phyloP scores from a whole-genome alignment of 2,113 vertebrate genomes.

The Peromyscus polionotus region DNA sequence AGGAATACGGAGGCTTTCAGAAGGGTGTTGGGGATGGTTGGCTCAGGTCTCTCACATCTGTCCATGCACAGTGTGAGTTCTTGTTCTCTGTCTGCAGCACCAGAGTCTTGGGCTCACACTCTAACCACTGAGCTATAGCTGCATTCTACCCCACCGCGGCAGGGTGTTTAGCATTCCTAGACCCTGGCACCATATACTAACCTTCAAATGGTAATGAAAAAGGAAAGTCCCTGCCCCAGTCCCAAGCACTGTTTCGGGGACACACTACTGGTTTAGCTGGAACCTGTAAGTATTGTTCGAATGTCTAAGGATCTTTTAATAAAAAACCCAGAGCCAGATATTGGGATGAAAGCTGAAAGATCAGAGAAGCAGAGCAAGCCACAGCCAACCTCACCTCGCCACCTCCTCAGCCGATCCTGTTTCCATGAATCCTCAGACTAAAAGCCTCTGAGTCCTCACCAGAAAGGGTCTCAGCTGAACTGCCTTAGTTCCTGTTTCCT shows the following conservation, averaged over 20 bases:
- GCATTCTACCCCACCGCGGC: rapidly evolving
- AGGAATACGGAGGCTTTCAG: neutral
- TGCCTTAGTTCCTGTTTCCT: too few species aligned
- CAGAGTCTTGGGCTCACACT: neutral
- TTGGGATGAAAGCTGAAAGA: too few species aligned
- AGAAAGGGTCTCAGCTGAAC: too few species aligned
- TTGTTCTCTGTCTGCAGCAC: neutral
- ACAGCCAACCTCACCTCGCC: too few species aligned
- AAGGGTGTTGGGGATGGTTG: neutral
- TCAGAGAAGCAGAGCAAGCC: too few species aligned
- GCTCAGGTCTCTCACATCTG: neutral
- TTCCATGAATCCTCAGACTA: too few species aligned
- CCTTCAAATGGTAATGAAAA: too few species aligned
- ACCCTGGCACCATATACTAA: neutral
- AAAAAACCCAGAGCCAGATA: too few species aligned
- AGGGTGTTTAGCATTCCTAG: neutral
- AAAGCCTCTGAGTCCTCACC: too few species aligned
- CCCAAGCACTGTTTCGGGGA: neutral
- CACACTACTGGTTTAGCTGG: neutral
- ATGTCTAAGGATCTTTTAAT: too few species aligned
- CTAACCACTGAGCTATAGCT: neutral
- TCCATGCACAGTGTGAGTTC: neutral
- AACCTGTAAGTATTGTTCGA: neutral
- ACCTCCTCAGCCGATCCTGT: too few species aligned
- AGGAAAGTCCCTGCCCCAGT: neutral